These are phyloP conservation scores for Formica selysi DNA, from an alignment of 1,140 invertebrate species.

Conservation along the genomic window DNA sequence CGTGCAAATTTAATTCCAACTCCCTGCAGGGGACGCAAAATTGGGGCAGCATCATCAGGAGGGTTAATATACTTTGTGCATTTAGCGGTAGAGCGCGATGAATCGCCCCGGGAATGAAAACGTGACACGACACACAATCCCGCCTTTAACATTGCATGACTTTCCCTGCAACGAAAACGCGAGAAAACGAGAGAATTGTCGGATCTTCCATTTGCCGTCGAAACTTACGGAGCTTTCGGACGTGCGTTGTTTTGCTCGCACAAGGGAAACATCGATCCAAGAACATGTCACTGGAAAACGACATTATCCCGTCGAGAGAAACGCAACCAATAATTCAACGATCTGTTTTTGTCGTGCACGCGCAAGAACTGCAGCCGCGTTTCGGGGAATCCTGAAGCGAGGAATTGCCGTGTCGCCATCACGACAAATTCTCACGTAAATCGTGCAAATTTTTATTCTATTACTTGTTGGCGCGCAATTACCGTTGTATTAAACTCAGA, in stretches of 20 bases:
- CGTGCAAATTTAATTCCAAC: conserved; percentile 76
- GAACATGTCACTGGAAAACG: conserved; percentile 49
- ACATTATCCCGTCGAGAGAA: conserved; percentile 54
- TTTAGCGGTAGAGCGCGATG: conserved; percentile 41
- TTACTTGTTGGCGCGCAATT: conserved; percentile 34
- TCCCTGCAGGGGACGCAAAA: conserved; percentile 62
- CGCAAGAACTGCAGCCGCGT: conserved; percentile 36
- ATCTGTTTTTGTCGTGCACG: conserved; percentile 26
- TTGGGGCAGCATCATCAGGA: conserved; percentile 64
- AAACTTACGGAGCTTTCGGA: conserved; percentile 25
- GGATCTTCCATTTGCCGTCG: conserved; percentile 8
- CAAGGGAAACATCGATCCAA: conserved; percentile 29
- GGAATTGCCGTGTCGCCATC: conserved; percentile 31
- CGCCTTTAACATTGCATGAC: conserved; percentile 39
- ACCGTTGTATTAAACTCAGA: conserved; percentile 35
- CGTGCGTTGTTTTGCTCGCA: conserved; percentile 28
- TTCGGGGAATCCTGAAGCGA: conserved; percentile 30
- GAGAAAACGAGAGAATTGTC: conserved; percentile 1
- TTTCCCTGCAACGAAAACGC: not conserved
- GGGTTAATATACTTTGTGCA: conserved; percentile 57
- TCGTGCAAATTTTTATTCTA: conserved; percentile 39
- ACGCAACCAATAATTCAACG: conserved; percentile 56
- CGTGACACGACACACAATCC: conserved; percentile 23
- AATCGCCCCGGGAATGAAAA: conserved; percentile 65
- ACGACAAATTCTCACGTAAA: conserved; percentile 30